Percentiles rank a stretch among this genome's conserved stretches.
phyloP scores from a whole-genome alignment of 1,140 invertebrate genomes.

The Andricus grossulariae region DNA sequence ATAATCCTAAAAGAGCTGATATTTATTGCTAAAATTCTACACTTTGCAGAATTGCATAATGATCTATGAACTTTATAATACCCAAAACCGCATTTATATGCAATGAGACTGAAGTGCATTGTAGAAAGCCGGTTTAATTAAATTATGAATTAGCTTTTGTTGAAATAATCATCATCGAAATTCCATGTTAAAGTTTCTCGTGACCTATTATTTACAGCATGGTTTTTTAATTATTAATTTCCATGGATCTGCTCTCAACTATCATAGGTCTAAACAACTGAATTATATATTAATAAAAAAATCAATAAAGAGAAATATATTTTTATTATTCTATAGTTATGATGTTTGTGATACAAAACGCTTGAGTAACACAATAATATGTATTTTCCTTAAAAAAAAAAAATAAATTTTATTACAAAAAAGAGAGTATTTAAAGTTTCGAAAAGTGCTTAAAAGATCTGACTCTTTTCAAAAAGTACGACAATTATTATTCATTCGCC shows the following conservation, averaged over 20 bases:
- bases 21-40: background rate
- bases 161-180: background rate
- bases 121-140: conserved; percentile 2
- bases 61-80: background rate
- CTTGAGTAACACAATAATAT: too few species aligned
- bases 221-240: too few species aligned
- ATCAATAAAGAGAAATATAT: too few species aligned
- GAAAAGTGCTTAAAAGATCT: background rate
- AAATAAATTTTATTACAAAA: background rate
- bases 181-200: background rate
- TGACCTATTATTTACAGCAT: background rate
- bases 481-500: background rate
- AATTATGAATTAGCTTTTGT: conserved; percentile 11
- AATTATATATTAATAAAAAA: too few species aligned
- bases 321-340: too few species aligned
- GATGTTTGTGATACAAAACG: too few species aligned
- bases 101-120: background rate
- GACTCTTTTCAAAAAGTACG: background rate
- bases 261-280: too few species aligned
- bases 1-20: too few species aligned
- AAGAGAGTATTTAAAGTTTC: background rate
- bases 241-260: too few species aligned
- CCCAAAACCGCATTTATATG: background rate
- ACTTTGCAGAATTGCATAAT: background rate
- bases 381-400: too few species aligned